Evolutionary conservation across 2,797 vertebrate genomes (phyloP).

Genomic region (Huso huso): DNA sequence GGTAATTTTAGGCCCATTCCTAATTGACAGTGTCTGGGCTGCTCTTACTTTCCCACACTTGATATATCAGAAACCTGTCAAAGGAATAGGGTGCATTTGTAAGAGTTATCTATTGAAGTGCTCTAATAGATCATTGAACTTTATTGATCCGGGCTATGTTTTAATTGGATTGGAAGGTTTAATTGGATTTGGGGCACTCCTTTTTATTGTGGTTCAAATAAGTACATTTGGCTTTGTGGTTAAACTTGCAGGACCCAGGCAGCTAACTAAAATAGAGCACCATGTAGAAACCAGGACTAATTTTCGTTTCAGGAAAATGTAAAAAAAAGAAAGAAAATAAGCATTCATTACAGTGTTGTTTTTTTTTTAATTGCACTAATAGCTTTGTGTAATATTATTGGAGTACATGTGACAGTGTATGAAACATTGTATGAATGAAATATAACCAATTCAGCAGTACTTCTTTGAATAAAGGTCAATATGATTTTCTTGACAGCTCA

Average conservation of each 20-base stretch:
- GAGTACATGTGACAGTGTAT: too few relatives aligned
- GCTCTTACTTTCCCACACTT: neutral
- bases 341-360: too few relatives aligned
- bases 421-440: neutral
- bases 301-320: too few relatives aligned
- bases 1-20: too few relatives aligned
- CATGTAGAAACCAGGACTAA: too few relatives aligned
- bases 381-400: too few relatives aligned
- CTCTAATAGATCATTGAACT: constrained; percentile 48
- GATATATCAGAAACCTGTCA: neutral
- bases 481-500: neutral
- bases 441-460: neutral
- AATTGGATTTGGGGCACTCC: neutral
- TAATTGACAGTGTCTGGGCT: too few relatives aligned
- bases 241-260: neutral
- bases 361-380: too few relatives aligned
- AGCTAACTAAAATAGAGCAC: too few relatives aligned
- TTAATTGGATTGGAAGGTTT: neutral
- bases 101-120: constrained; percentile 58
- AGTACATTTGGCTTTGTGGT: neutral
- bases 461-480: neutral
- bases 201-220: neutral
- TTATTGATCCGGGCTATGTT: constrained; percentile 43
- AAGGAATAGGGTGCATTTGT: constrained; percentile 32
- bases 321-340: too few relatives aligned